Base-by-base conservation (phyloP, 2,113 vertebrate species). In the Pedetes capensis region DNA sequence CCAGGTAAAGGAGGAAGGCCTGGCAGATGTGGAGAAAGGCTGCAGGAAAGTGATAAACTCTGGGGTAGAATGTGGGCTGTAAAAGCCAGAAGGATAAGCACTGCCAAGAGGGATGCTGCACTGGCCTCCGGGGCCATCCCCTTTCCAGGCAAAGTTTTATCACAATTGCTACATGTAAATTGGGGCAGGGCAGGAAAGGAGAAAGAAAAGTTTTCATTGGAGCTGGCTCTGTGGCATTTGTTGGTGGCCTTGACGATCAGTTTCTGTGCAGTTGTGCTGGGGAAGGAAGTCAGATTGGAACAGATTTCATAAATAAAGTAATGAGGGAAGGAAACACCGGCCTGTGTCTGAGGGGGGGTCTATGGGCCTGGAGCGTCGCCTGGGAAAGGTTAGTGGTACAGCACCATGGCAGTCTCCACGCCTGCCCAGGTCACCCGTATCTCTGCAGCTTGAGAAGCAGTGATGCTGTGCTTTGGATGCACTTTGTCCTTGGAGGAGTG, bases 1-100 rank as follows among this genome's bases (percentile, higher is more conserved):
- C 59, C 42, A n/a, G 12, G 51, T 23, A 4, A 4, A 64, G 79
- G 81, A 93, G 34, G 68, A 69, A 34, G 44, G 27, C 34, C 51
- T 57, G 55, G 57, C 37, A 29, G 11, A 32, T 3, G 0, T 12
- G 5, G n/a, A 22, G 16, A 44, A n/a, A 1, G 29, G 42, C 37
- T 29, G 20, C 51, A 5, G 79, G 74, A 39, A 69, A 71, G 3
- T 10, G 3, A 1, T 27, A 32, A 42, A n/a, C 57, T 32, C 5
- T 0, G 5, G 34, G 25, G 57, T 76, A 49, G 66, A n/a, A 6
- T 5, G 2, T 8, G 47, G 29, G 63, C 61, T 42, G 0, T 37
- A 12, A 25, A 10, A 23, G 42, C 66, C 0, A 3, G 51, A 29
- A 66, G 59, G 23, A 13, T 9, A 66, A 6, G 47, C 47, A 18